These are phyloP conservation scores for Apantesis nais DNA, from an alignment of 2,888 invertebrate species.

Conservation along the genomic window DNA sequence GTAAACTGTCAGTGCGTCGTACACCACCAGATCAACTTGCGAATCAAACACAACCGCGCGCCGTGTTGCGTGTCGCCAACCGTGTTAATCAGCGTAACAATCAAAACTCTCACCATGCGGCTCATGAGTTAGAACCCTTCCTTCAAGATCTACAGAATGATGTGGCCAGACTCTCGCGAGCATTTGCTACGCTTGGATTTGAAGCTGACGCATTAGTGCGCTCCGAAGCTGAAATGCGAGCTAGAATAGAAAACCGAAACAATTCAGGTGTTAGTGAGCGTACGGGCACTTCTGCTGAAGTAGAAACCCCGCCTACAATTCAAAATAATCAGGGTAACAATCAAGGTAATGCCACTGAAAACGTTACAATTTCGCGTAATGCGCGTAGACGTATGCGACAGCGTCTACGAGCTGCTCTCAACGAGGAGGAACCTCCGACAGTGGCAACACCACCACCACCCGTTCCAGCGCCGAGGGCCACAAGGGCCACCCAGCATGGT, in stretches of 20 bases:
- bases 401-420: conserved; percentile 65
- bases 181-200: conserved; percentile 70
- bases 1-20: conserved; percentile 71
- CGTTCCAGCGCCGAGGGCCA: conserved; percentile 31
- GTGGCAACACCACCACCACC: conserved; percentile 22
- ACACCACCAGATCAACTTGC: conserved; percentile 64
- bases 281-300: conserved; percentile 29
- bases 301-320: conserved; percentile 30
- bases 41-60: conserved; percentile 69
- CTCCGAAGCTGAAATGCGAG: conserved; percentile 63
- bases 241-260: conserved; percentile 53
- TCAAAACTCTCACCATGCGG: conserved; percentile 35
- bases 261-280: conserved; percentile 34
- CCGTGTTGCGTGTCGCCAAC: conserved; percentile 75
- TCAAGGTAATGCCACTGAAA: conserved; percentile 30
- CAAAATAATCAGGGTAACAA: conserved; percentile 39
- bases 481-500: conserved; percentile 23
- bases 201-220: conserved; percentile 66
- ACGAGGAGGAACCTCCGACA: conserved; percentile 48
- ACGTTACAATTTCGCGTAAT: conserved; percentile 60
- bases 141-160: conserved; percentile 71
- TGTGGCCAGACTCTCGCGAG: conserved; percentile 69
- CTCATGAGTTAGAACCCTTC: conserved; percentile 64
- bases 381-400: conserved; percentile 74
- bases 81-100: conserved; percentile 59